Conservation (phyloP, 2,113 vertebrate genomes). For the Dolichallabes microphthalmus region DNA sequence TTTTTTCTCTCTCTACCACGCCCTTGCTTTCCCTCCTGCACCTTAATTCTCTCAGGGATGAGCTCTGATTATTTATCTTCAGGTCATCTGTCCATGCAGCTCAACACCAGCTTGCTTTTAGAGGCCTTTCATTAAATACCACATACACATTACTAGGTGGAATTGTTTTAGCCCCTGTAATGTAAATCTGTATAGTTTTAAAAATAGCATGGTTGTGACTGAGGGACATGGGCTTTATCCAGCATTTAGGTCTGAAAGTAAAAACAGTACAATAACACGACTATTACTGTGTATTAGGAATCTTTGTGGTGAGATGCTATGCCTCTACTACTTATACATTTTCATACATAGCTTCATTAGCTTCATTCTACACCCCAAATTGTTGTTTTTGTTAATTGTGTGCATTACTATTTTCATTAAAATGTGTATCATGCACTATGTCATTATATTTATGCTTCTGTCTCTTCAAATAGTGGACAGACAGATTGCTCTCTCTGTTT, state of each 20-base stretch:
- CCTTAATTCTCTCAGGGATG: neutral
- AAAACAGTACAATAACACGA: neutral
- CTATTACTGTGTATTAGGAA: no score
- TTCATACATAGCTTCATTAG: neutral
- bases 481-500: constrained; percentile 63
- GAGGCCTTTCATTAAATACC: constrained; percentile 12
- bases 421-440: no score
- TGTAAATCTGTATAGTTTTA: constrained; percentile 4
- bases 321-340: neutral
- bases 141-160: neutral
- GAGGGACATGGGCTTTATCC: neutral
- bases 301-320: neutral
- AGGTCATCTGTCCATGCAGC: constrained; percentile 4
- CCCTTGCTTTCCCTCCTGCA: neutral
- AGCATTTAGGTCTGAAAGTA: neutral
- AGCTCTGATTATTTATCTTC: constrained; percentile 46
- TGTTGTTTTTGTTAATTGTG: neutral
- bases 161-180: constrained; percentile 11
- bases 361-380: neutral
- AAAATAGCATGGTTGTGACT: neutral
- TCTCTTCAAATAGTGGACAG: constrained; percentile 29
- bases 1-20: constrained; percentile 18
- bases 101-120: constrained; percentile 5
- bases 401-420: constrained; percentile 10
- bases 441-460: neutral